Percentiles rank a stretch among this genome's conserved stretches.
Evolutionary conservation across 1,140 invertebrate species (phyloP).

Genomic region (Neomicropteryx cornuta): DNA sequence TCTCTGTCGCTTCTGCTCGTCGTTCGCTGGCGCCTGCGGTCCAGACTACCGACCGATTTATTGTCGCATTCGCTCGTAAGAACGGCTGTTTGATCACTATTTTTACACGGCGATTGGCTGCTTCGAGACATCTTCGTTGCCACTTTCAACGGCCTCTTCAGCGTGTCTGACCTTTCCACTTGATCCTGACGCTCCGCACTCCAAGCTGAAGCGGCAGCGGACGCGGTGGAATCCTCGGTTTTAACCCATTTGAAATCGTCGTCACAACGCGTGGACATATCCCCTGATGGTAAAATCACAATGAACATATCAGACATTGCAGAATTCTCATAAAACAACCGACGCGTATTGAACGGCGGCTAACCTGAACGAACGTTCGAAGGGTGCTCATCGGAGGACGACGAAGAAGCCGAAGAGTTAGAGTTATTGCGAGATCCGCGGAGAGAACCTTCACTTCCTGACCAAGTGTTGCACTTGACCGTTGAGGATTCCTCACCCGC

Average conservation of each 20-base stretch:
- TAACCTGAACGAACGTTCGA: too few species aligned
- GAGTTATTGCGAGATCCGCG: constrained; percentile 25
- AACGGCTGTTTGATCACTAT: constrained; percentile 16
- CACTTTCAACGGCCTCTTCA: constrained; percentile 23
- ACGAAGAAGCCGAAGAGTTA: constrained; percentile 23
- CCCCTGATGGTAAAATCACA: too few species aligned
- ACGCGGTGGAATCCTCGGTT: constrained; percentile 13
- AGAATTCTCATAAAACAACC: too few species aligned
- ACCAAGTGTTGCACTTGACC: constrained; percentile 33
- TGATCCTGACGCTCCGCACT: neutral
- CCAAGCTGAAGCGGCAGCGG: neutral
- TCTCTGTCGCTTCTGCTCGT: constrained; percentile 33
- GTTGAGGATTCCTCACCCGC: constrained; percentile 26
- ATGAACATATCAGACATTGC: too few species aligned
- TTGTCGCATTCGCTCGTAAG: constrained; percentile 22
- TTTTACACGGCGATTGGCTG: too few species aligned
- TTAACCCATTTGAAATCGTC: constrained; percentile 49
- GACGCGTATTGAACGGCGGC: constrained; percentile 7
- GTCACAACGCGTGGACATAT: constrained; percentile 41
- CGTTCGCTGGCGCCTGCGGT: constrained; percentile 32
- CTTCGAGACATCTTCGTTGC: constrained; percentile 21
- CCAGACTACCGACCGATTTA: constrained; percentile 36
- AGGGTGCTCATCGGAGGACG: constrained; percentile 24
- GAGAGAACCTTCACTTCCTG: constrained; percentile 20
- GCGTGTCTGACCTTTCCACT: neutral